Percentiles rank a stretch among this genome's conserved stretches.
Conservation (phyloP, 2,113 vertebrate species). For the Nanorana parkeri region DNA sequence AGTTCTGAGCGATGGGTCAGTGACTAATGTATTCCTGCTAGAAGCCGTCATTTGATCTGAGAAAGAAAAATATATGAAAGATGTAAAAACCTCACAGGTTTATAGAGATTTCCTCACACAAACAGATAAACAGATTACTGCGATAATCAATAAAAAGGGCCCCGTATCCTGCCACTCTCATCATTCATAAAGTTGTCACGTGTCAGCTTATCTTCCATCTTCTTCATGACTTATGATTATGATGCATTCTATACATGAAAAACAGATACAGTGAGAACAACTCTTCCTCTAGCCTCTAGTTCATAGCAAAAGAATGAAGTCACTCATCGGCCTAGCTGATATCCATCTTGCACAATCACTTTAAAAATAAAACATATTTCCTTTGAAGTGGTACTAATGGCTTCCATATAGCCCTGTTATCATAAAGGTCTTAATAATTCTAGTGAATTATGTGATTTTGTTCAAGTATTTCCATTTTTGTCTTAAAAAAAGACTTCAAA, state of each 20-base stretch:
- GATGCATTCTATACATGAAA: conserved; percentile 20
- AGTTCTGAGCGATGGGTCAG: conserved; percentile 17
- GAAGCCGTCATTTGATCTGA: conserved; percentile 49
- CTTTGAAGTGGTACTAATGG: conserved; percentile 17
- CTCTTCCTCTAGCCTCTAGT: background rate
- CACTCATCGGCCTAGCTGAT: conserved; percentile 8
- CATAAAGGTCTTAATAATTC: background rate
- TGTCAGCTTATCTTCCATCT: conserved; percentile 11
- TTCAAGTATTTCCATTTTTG: conserved; percentile 1
- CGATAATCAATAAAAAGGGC: conserved; percentile 1
- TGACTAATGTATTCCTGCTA: conserved; percentile 50
- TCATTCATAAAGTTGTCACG: conserved; percentile 3
- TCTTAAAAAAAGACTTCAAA: background rate
- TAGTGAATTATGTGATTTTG: background rate
- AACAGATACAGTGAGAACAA: background rate
- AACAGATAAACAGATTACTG: conserved; percentile 47
- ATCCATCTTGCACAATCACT: conserved; percentile 1
- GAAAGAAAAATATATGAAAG: conserved; percentile 22
- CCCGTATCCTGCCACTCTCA: background rate
- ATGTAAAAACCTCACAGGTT: conserved; percentile 22
- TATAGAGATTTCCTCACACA: conserved; percentile 22
- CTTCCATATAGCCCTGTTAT: conserved; percentile 27
- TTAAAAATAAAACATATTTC: background rate
- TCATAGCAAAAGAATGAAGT: conserved; percentile 28
- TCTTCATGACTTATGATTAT: conserved; percentile 24